phyloP scores from a whole-genome alignment of 2,888 invertebrate species.

The Tanypteryx hageni region DNA sequence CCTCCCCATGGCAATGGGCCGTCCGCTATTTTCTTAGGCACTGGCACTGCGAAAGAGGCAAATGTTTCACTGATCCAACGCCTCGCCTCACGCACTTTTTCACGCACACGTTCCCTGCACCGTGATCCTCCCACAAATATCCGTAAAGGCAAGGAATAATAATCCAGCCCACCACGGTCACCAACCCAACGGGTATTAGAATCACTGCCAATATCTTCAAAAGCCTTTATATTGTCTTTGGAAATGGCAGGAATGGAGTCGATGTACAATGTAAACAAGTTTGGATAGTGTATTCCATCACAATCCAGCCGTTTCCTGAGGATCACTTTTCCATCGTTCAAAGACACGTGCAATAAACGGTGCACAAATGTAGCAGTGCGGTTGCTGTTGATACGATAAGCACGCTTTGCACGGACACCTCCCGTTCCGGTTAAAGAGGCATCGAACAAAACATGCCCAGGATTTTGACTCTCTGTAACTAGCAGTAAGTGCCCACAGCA shows the following conservation, averaged over 20 bases:
- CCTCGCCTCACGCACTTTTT: slow-evolving; percentile 85
- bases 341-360: slow-evolving; percentile 85
- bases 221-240: slow-evolving; percentile 23
- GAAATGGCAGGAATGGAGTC: slow-evolving; percentile 83
- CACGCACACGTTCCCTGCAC: slow-evolving; percentile 75
- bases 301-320: slow-evolving; percentile 85
- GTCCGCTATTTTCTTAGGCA: slow-evolving; percentile 58
- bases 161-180: slow-evolving; percentile 80
- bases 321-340: slow-evolving; percentile 85
- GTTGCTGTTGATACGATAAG: slow-evolving; percentile 87
- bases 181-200: slow-evolving; percentile 73
- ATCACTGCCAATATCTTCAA: not conserved
- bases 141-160: slow-evolving; percentile 87
- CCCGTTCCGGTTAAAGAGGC: slow-evolving; percentile 79
- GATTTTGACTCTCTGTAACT: slow-evolving; percentile 75
- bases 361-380: slow-evolving; percentile 90
- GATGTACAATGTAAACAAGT: slow-evolving; percentile 90
- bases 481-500: slow-evolving; percentile 72
- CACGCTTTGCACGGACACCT: slow-evolving; percentile 75
- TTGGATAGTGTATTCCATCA: slow-evolving; percentile 89
- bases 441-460: slow-evolving; percentile 85
- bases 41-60: slow-evolving; percentile 90
- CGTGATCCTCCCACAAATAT: slow-evolving; percentile 78
- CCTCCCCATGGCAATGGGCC: slow-evolving; percentile 41
- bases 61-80: slow-evolving; percentile 92